Evolutionary conservation across 2,888 invertebrate species (phyloP), one percentile per base, ranked within the genome.

Genomic region (Apotomis turbidana): DNA sequence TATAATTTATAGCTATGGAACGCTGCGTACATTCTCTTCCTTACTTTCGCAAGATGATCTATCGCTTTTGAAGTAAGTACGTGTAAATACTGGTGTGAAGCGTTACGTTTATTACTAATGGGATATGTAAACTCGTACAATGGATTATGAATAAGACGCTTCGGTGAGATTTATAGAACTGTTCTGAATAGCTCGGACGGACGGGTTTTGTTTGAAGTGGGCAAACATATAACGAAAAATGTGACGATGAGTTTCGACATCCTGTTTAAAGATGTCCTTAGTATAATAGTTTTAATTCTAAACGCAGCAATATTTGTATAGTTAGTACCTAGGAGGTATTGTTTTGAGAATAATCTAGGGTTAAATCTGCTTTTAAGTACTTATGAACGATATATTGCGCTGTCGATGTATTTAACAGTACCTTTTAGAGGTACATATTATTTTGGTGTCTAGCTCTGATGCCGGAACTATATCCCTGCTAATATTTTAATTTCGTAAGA

Each of bases 1-100:
- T 82, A 81, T 85, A 85, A 88, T 90, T 88, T 90, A 90, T 87
- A 78, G 85, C 81, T 80, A 78, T 81, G 79, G 79, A 81, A 82
- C 80, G 77, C 78, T 83, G 79, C 79, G 77, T 76, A 77, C 76
- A 80, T 82, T 85, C 80, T 83, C 87, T 88, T 90, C 85, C 87
- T 83, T 78, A 78, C 81, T 87, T 87, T 87, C 83, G 83, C 85
- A 85, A 86, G 81, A 80, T 83, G 81, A 84, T 86, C 81, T 82
- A 81, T 80, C 80, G 82, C 76, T 78, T 84, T 81, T 81, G 81
- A 83, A 75, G 81, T 70, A 80, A 78, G 75, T 41, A 41, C 6
- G 41, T 81, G 81, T 83, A 82, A 71, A 71, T 71, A 68, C 67
- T 67, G 49, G 52, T 8, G 52, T n/a, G 41, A 63, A 38, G 67